Conservation (phyloP, 1,140 invertebrate genomes). For the Nephila pilipes region DNA sequence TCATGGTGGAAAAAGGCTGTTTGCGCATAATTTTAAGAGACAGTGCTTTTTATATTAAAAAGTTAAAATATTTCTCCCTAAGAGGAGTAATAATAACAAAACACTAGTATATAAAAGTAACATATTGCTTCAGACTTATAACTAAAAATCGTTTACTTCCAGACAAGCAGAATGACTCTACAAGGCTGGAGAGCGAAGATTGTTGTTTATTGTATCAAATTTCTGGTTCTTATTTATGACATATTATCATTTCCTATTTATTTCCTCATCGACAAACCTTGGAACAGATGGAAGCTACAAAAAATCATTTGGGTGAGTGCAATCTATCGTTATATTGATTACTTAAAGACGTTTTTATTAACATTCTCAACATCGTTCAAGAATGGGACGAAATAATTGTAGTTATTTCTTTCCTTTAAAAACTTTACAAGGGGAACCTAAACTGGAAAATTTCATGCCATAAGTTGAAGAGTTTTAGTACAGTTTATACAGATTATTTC, state of each 20-base stretch:
- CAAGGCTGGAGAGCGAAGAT: constrained; percentile 46
- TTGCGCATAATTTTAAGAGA: neutral
- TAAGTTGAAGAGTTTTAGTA: no score
- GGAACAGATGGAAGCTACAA: constrained; percentile 83
- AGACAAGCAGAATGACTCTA: neutral
- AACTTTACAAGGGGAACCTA: no score
- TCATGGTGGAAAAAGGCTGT: neutral
- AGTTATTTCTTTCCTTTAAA: no score
- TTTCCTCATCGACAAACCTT: constrained; percentile 92
- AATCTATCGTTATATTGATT: neutral
- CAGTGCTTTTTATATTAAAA: neutral
- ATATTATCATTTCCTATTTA: constrained; percentile 94
- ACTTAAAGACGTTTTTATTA: no score
- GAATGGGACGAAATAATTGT: no score
- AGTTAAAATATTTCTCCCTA: neutral
- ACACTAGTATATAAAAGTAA: neutral
- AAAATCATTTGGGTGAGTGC: constrained; percentile 60
- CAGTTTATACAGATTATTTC: no score
- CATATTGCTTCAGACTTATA: neutral
- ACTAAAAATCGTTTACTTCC: neutral
- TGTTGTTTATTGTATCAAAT: constrained; percentile 79
- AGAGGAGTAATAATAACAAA: neutral
- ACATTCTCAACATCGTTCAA: no score
- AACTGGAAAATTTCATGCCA: no score
- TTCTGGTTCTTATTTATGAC: constrained; percentile 87